Evolutionary conservation across 1,140 invertebrate species (phyloP).

Genomic region (Danaus plexippus): DNA sequence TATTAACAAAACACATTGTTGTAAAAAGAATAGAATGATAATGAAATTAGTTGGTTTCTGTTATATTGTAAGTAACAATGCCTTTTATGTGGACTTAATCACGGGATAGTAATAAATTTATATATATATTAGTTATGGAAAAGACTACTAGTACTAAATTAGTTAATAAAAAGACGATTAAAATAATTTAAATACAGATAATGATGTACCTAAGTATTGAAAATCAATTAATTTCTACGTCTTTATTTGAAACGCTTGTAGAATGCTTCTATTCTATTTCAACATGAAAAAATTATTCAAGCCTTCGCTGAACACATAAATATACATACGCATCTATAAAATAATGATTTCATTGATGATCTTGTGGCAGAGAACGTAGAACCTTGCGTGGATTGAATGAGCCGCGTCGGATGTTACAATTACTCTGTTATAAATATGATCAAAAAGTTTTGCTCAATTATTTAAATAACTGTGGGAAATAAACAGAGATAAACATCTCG

Average conservation of each 20-base stretch:
- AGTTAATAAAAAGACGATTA: too few species aligned
- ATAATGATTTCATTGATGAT: too few species aligned
- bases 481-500: constrained; percentile 12
- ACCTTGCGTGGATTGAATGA: constrained; percentile 24
- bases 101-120: neutral
- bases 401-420: constrained; percentile 29
- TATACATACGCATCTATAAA: neutral
- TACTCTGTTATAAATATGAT: constrained; percentile 35
- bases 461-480: constrained; percentile 38
- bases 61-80: constrained; percentile 15
- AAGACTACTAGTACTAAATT: too few species aligned
- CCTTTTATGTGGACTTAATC: constrained; percentile 6
- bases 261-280: too few species aligned
- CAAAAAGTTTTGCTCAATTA: constrained; percentile 36
- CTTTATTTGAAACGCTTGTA: too few species aligned
- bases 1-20: constrained; percentile 46
- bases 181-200: too few species aligned
- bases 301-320: neutral
- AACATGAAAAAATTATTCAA: too few species aligned
- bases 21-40: constrained; percentile 39
- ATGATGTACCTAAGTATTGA: too few species aligned
- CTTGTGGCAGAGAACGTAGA: constrained; percentile 16
- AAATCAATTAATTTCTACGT: too few species aligned
- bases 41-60: constrained; percentile 36
- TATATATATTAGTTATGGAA: too few species aligned